Evolutionary conservation across 2,113 vertebrate species (phyloP), one percentile per base, ranked within the genome.

Genomic region (Podocnemis expansa): DNA sequence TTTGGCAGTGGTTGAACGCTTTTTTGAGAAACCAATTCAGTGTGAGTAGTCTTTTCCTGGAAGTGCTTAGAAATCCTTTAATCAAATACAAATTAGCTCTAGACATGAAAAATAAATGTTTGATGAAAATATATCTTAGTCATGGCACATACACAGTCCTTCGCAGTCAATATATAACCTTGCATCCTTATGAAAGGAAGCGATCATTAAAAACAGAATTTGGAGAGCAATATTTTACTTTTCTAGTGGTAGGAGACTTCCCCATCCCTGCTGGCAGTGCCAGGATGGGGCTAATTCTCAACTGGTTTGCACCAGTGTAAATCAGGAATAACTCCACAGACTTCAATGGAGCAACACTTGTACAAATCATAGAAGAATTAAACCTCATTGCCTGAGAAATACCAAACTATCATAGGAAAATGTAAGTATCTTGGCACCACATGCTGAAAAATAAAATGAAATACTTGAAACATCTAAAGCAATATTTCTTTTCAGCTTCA

Each of bases 81-180:
- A 98, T 98, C 97, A 98, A 98, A 98, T 97, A 97, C 96, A 97
- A 98, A 97, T 98, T 98, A 96, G 91, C 82, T 89, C 95, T 96
- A 95, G 85, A 93, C 96, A 91, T 89, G 91, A 95, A 94, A 97
- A 97, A 97, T 73, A 97, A 95, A 96, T 82, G 88, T 96, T 97
- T 95, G 95, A 94, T 96, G 96, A 96, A 97, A 97, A 92, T 0
- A 2, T 94, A 96, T 96, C 93, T 93, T 95, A 93, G 94, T 95
- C 96, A 93, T 94, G 94, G 95, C 76, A 82, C 85, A 96, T 95
- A 90, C 97, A 96, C 96, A 94, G 94, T 78, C 87, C 95, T 95
- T 97, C 94, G 86, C 95, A 97, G 94, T 96, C 93, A 91, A 88
- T 97, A 97, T 96, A 97, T 97, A 96, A 96, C 90, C 94, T 96